Percentiles rank a stretch among this genome's conserved stretches.
phyloP scores from a whole-genome alignment of 2,113 vertebrate genomes.

The Parotia lawesii region DNA sequence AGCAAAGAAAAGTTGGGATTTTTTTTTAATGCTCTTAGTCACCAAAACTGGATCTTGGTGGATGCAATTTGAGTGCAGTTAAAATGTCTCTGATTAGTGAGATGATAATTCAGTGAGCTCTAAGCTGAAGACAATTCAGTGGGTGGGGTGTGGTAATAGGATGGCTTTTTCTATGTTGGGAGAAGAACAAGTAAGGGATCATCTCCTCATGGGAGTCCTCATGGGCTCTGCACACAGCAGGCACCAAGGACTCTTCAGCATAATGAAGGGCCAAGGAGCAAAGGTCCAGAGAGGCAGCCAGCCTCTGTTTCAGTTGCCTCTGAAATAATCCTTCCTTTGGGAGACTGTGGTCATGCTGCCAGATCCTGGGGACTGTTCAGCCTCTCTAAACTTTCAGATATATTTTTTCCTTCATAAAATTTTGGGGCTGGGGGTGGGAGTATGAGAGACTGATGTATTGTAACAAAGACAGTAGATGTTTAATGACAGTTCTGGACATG shows the following conservation, averaged over 20 bases:
- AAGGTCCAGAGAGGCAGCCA: background rate
- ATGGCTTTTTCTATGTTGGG: background rate
- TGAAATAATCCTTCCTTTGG: background rate
- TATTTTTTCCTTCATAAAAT: background rate
- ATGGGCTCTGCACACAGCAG: background rate
- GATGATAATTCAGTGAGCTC: background rate
- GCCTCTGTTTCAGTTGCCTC: background rate
- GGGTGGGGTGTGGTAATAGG: background rate
- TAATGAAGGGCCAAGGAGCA: background rate
- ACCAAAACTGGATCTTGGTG: slow-evolving; percentile 26
- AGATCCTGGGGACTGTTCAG: background rate
- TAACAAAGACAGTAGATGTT: background rate
- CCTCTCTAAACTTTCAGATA: background rate
- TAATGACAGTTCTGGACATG: background rate
- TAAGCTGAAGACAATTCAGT: background rate
- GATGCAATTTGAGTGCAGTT: background rate
- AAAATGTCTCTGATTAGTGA: background rate
- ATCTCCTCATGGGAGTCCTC: background rate
- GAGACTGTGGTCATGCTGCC: background rate
- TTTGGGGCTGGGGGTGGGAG: background rate
- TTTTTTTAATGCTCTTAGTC: slow-evolving; percentile 19
- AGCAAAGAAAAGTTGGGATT: background rate
- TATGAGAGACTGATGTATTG: background rate
- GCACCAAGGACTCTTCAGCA: background rate
- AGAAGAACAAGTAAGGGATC: background rate